Base-by-base conservation (phyloP, 2,888 invertebrate genomes). In the Malthinus flaveolus region DNA sequence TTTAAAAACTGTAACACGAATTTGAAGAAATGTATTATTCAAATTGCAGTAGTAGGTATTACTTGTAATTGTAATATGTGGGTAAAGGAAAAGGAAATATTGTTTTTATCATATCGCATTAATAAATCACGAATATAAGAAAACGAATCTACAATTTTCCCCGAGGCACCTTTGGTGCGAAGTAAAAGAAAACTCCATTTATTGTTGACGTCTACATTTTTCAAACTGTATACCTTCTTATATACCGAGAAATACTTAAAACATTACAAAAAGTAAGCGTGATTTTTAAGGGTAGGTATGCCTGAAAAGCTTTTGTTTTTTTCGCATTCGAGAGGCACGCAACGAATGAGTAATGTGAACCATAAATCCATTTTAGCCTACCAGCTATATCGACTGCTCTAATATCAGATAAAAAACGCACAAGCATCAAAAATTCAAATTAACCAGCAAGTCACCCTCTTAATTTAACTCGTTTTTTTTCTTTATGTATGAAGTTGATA, bases 301-400 rank as follows among this genome's bases (percentile, higher is more conserved):
- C 42, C 33, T 35, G 45, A 36, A 45, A 45, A 42, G 52, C 10
- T 53, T 52, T 49, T 44, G 47, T 53, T 49, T 58, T 49, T 53
- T n/a, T 49, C 33, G 35, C 46, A 53, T 49, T 58, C 52, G 58
- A 36, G 46, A 37, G 42, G 42, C 59, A 62, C 62, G 62, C 59
- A 48, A 59, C 45, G 59, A 59, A 62, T 59, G 58, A 62, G 51
- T 62, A 62, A 62, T 59, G 44, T 12, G 39, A 42, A 31, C 46
- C 34, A 62, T 62, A 59, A 62, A 62, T 59, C 48, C 52, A 32
- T 31, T 37, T 35, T 47, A 44, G 53, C 51, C 23, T 49, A 39
- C 49, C 49, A 36, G 58, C 33, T 47, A 48, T 58, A 53, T 58
- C 58, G 58, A 58, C 58, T 58, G 13, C 23, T 31, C 36, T 52